A percentile compares a stretch with the other conserved stretches of the same genome.
Evolutionary conservation across 2,888 invertebrate species (phyloP).

Genomic region (Patella caerulea): DNA sequence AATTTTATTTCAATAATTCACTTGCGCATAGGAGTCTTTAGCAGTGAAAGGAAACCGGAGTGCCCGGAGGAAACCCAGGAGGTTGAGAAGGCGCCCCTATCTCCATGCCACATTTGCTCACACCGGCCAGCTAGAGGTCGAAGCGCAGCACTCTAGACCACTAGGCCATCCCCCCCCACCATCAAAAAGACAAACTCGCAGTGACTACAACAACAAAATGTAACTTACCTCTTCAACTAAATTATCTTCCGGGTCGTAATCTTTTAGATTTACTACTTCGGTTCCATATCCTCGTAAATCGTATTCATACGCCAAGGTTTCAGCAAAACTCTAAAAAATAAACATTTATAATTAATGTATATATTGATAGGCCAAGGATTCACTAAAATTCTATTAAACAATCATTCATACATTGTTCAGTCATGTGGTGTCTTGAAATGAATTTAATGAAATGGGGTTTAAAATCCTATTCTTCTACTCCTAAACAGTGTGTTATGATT

Average conservation of each 20-base stretch:
- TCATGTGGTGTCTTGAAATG: not conserved
- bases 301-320: slow-evolving; percentile 39
- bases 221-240: slow-evolving; percentile 62
- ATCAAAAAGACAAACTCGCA: too few species aligned
- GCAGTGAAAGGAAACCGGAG: too few species aligned
- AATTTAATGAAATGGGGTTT: not conserved
- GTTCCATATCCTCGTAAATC: slow-evolving; percentile 38
- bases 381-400: slow-evolving; percentile 47
- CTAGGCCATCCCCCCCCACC: too few species aligned
- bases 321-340: slow-evolving; percentile 47
- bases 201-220: not conserved
- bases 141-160: too few species aligned
- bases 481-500: too few species aligned
- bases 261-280: slow-evolving; percentile 53
- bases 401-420: not conserved
- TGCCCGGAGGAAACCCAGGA: too few species aligned
- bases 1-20: too few species aligned
- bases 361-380: slow-evolving; percentile 39
- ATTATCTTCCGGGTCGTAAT: slow-evolving; percentile 71
- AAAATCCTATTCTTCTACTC: too few species aligned
- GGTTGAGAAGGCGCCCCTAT: too few species aligned
- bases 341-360: not conserved
- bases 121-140: too few species aligned
- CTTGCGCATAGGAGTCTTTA: too few species aligned
- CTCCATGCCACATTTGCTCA: too few species aligned